Base-by-base conservation (phyloP, 2,113 vertebrate genomes). In the Hyperoodon ampullatus region DNA sequence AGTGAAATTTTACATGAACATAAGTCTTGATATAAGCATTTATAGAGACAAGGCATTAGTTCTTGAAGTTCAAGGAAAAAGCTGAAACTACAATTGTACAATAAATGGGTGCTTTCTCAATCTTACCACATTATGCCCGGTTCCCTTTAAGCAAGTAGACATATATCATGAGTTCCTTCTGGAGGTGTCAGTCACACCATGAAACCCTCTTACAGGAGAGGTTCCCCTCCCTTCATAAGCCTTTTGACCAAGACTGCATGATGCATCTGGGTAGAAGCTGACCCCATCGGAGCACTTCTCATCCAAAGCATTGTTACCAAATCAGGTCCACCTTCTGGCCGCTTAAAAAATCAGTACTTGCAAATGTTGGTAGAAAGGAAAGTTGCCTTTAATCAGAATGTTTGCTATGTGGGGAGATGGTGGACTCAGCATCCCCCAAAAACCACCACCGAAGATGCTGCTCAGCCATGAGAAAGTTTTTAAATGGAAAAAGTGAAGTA, bases 41-140 rank as follows among this genome's bases (percentile, higher is more conserved):
- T 83, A 71, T 3, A 53, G 6, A 88, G 10, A 65, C 19, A 58
- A 85, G 61, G 16, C 2, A 70, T 42, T 21, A 61, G 33, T 77
- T 87, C n/a, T 30, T 81, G 9, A 88, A 71, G 47, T 95, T 94
- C 9, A 61, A 90, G 39, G n/a, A 35, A 78, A 80, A 91, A 70
- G n/a, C 30, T 61, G 15, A 63, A 82, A 90, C 4, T 81, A 26
- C 21, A 55, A 18, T 58, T 21, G 5, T n/a, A 28, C 42, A 61
- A 23, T 65, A 35, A 88, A 12, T 66, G 18, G 12, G 18, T 35
- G 0, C 11, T 50, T 95, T 70, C 44, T 12, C 81, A 78, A 65
- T n/a, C 28, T 72, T 44, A 16, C 15, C 28, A 39, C 0, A 6
- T 24, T 26, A 8, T 4, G 2, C 58, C 16, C 5, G 24, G 16